These are phyloP conservation scores for Julus scandinavius DNA, from an alignment of 2,888 invertebrate species.

Conservation along the genomic window DNA sequence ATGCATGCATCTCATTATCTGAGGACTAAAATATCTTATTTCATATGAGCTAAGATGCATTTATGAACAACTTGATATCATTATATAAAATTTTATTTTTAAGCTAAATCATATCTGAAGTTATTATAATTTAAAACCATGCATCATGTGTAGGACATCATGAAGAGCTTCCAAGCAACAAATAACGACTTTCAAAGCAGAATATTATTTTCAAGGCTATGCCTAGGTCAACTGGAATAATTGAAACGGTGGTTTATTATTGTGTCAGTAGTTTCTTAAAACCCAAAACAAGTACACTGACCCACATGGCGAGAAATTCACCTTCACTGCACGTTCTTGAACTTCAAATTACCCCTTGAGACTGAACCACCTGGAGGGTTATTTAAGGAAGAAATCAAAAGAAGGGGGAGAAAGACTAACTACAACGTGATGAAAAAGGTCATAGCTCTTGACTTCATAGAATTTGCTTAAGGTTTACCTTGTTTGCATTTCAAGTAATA, in stretches of 20 bases:
- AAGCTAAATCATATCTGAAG: too few species aligned
- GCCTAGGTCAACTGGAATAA: background rate
- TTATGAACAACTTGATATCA: too few species aligned
- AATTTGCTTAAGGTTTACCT: background rate
- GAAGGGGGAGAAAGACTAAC: background rate
- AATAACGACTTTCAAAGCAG: background rate
- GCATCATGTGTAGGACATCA: too few species aligned
- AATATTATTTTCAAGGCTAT: background rate
- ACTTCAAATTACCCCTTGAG: constrained; percentile 17
- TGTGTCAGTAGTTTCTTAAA: constrained; percentile 6
- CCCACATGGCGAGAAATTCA: background rate
- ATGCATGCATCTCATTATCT: too few species aligned
- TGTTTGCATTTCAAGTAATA: background rate
- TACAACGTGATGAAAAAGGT: constrained; percentile 1
- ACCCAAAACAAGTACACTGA: background rate
- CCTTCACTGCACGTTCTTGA: constrained; percentile 9
- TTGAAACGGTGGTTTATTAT: background rate
- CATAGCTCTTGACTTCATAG: background rate
- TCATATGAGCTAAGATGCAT: too few species aligned
- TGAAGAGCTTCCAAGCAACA: too few species aligned
- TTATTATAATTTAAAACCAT: too few species aligned
- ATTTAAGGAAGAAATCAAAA: background rate
- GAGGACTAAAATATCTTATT: too few species aligned
- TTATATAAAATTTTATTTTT: too few species aligned
- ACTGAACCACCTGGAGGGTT: background rate